Percentiles rank a stretch among this genome's conserved stretches.
Conservation (phyloP, 2,888 invertebrate genomes). For the Peribatodes rhomboidaria region DNA sequence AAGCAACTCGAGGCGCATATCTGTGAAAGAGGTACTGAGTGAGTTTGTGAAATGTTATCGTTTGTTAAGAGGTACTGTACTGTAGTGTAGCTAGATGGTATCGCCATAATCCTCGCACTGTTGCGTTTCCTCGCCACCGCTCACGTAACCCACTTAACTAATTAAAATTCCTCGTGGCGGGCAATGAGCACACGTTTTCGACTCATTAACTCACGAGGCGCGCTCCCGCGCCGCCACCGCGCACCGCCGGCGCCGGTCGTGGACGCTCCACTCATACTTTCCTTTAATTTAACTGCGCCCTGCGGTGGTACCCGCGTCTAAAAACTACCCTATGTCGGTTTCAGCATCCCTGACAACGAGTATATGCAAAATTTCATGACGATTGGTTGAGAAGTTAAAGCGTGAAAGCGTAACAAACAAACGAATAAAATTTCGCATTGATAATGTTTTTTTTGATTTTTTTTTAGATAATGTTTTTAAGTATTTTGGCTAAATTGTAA, state of each 20-base stretch:
- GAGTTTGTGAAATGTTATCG: neutral
- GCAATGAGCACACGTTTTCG: slow-evolving; percentile 68
- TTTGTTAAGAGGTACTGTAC: neutral
- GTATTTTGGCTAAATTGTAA: too few relatives aligned
- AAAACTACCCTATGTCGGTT: too few relatives aligned
- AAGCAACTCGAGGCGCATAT: too few relatives aligned
- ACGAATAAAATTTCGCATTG: too few relatives aligned
- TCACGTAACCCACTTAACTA: slow-evolving; percentile 71
- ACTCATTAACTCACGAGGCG: slow-evolving; percentile 62
- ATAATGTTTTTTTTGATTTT: too few relatives aligned
- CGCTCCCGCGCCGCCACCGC: slow-evolving; percentile 44
- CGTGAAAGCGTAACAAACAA: too few relatives aligned
- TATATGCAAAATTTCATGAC: too few relatives aligned
- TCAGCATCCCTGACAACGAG: too few relatives aligned
- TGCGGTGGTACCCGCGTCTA: too few relatives aligned
- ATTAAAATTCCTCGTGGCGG: slow-evolving; percentile 75
- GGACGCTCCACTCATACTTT: slow-evolving; percentile 21
- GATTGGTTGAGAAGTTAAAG: too few relatives aligned
- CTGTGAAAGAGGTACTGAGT: too few relatives aligned
- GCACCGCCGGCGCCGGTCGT: slow-evolving; percentile 28
- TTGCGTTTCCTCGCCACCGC: slow-evolving; percentile 60
- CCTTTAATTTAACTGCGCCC: slow-evolving; percentile 4
- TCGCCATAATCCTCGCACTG: slow-evolving; percentile 56
- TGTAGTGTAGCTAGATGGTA: slow-evolving; percentile 14
- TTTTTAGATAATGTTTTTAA: too few relatives aligned